Conservation (phyloP, 2,113 vertebrate species). For the Ornithorhynchus anatinus region DNA sequence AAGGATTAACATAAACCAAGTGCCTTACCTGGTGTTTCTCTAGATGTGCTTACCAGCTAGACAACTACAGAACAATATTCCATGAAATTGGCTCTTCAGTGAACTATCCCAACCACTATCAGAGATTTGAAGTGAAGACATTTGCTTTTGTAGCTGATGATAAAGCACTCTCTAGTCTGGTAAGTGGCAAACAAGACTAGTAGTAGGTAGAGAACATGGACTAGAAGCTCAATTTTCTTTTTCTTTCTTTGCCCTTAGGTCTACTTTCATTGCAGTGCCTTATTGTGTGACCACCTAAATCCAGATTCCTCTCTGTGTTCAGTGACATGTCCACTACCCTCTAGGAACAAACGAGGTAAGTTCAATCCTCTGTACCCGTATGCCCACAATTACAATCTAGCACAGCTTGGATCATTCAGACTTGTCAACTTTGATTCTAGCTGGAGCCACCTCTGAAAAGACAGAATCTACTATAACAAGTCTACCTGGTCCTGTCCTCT, state of each 20-base stretch:
- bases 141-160: slow-evolving; percentile 68
- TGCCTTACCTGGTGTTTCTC: neutral
- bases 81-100: slow-evolving; percentile 49
- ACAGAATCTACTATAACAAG: slow-evolving; percentile 43
- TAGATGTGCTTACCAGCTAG: slow-evolving; percentile 71
- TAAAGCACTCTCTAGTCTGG: slow-evolving; percentile 49
- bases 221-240: rapidly evolving
- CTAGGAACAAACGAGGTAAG: slow-evolving; percentile 66
- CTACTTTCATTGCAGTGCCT: slow-evolving; percentile 72
- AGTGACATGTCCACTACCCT: slow-evolving; percentile 45
- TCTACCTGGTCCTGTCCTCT: slow-evolving; percentile 63
- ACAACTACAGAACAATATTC: slow-evolving; percentile 70
- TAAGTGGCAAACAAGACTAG: slow-evolving; percentile 12
- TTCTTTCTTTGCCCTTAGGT: slow-evolving; percentile 55
- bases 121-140: slow-evolving; percentile 76
- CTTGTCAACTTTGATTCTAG: neutral
- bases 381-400: neutral
- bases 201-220: rapidly evolving
- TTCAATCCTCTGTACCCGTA: neutral
- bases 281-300: slow-evolving; percentile 57
- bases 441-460: neutral
- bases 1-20: too few species aligned
- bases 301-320: slow-evolving; percentile 64
- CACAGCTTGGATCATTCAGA: neutral
- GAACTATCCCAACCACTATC: slow-evolving; percentile 62